phyloP scores from a whole-genome alignment of 2,113 vertebrate genomes.

The Oriolus oriolus region DNA sequence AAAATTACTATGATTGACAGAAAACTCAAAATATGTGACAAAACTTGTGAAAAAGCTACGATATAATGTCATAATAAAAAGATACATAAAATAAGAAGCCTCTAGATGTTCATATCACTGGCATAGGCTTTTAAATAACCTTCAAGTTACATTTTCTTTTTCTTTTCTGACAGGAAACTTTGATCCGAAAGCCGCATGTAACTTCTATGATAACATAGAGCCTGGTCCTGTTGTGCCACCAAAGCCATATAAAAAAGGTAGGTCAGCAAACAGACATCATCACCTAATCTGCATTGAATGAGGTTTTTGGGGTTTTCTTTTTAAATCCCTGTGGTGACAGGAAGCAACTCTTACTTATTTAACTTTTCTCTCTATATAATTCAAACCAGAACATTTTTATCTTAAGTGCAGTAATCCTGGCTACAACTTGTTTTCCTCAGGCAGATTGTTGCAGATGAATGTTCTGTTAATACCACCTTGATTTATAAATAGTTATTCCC shows the following conservation, averaged over 20 bases:
- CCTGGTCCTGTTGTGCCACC: slow-evolving; percentile 91
- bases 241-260: slow-evolving; percentile 90
- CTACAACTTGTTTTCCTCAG: background rate
- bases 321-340: background rate
- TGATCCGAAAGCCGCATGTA: slow-evolving; percentile 91
- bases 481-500: background rate
- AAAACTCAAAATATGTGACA: background rate
- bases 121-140: background rate
- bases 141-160: background rate
- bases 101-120: background rate
- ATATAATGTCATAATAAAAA: background rate
- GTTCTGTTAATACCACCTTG: background rate
- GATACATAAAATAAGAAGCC: background rate
- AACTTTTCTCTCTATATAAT: background rate
- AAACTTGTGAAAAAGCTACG: background rate
- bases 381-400: background rate
- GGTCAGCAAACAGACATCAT: slow-evolving; percentile 10
- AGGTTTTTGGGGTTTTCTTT: background rate
- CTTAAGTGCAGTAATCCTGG: background rate
- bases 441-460: background rate
- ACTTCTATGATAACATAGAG: slow-evolving; percentile 96
- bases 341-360: background rate
- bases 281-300: background rate
- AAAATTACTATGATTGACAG: background rate
- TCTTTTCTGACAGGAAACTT: slow-evolving; percentile 83